These are phyloP conservation scores for Hypsibius dujardini DNA, from an alignment of 1,140 invertebrate species.

Conservation along the genomic window DNA sequence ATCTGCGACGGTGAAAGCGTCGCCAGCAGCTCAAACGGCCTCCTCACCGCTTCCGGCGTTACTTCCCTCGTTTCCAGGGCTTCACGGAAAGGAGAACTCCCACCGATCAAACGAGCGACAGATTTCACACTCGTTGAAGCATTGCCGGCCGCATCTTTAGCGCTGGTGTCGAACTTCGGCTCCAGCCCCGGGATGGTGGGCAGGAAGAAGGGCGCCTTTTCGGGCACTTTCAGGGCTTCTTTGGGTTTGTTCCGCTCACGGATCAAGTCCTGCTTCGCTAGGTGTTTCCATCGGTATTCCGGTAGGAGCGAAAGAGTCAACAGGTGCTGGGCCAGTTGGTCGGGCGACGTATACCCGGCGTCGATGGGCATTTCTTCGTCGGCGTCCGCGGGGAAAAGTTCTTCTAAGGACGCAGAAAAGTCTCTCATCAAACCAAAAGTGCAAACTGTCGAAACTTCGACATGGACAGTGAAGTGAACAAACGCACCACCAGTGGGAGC, in stretches of 20 bases:
- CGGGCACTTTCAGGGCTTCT: constrained; percentile 54
- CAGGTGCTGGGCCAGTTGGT: constrained; percentile 59
- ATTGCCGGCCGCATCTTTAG: constrained; percentile 27
- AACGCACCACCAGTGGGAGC: constrained; percentile 20
- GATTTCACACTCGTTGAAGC: constrained; percentile 22
- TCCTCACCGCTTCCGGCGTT: constrained; percentile 26
- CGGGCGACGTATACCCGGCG: constrained; percentile 48
- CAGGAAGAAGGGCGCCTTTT: constrained; percentile 81
- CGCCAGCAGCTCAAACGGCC: constrained; percentile 56
- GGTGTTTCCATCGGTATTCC: constrained; percentile 74
- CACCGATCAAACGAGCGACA: constrained; percentile 14
- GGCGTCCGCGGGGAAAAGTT: background rate
- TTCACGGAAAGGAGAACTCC: constrained; percentile 23
- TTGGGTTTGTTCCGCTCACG: constrained; percentile 67
- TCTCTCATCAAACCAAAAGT: constrained; percentile 18
- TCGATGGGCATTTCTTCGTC: background rate
- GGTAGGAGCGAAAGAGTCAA: constrained; percentile 69
- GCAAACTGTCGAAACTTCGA: background rate
- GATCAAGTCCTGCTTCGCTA: constrained; percentile 72
- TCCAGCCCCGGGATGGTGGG: constrained; percentile 68
- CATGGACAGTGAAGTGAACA: background rate
- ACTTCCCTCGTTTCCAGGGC: constrained; percentile 25
- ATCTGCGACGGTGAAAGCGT: constrained; percentile 60
- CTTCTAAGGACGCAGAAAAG: background rate
- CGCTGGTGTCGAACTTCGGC: constrained; percentile 51